Percentiles rank a stretch among this genome's conserved stretches.
Evolutionary conservation across 2,113 vertebrate species (phyloP).

Genomic region (Bostrychus sinensis): DNA sequence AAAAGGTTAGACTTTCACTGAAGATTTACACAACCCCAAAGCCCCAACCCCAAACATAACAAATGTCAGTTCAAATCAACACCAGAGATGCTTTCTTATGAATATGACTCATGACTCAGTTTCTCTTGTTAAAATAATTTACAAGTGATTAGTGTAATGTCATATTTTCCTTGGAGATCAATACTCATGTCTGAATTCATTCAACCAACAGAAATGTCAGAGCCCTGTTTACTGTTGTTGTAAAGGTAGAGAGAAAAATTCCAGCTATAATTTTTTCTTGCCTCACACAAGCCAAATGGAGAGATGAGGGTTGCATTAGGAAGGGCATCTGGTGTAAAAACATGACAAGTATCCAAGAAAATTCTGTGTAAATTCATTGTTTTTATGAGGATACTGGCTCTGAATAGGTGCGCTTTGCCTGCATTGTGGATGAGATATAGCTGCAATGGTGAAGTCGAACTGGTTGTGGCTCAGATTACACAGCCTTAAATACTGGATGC

Average conservation of each 20-base stretch:
- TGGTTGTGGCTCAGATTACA: too few relatives aligned
- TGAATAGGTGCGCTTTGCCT: too few relatives aligned
- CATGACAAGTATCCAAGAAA: too few relatives aligned
- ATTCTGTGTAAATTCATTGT: too few relatives aligned
- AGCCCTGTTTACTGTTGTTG: not conserved
- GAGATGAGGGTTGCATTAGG: not conserved
- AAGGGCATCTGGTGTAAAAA: too few relatives aligned
- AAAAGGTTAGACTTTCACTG: not conserved
- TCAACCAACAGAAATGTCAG: slow-evolving; percentile 39
- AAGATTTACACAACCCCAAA: slow-evolving; percentile 19
- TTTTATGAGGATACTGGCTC: too few relatives aligned
- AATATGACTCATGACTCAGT: slow-evolving; percentile 20
- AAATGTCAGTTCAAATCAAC: slow-evolving; percentile 1
- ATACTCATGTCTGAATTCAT: slow-evolving; percentile 33
- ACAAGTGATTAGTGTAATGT: slow-evolving; percentile 21
- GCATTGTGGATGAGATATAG: too few relatives aligned
- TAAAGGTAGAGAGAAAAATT: too few relatives aligned
- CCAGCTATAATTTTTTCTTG: too few relatives aligned
- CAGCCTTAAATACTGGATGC: too few relatives aligned
- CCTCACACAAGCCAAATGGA: too few relatives aligned
- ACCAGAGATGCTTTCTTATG: slow-evolving; percentile 8
- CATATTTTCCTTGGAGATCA: slow-evolving; percentile 38
- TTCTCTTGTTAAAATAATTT: slow-evolving; percentile 22
- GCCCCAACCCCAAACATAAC: slow-evolving; percentile 7
- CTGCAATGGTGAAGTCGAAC: too few relatives aligned